Base-by-base conservation (phyloP, 2,888 invertebrate genomes). In the Caenorhabditis panamensis region DNA sequence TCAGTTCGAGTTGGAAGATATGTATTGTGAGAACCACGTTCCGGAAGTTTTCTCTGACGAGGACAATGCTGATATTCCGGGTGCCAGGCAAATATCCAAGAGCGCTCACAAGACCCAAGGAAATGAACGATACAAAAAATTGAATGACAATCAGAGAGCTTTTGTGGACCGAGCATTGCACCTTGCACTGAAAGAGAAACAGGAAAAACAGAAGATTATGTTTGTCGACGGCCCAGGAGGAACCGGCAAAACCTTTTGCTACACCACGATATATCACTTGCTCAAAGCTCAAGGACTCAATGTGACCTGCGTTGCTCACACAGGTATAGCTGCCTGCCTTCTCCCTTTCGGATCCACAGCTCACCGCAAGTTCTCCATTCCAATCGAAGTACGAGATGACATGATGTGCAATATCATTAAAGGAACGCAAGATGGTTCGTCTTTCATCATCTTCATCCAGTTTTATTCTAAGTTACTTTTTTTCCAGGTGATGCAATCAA, bases 201-300 rank as follows among this genome's bases (percentile, higher is more conserved):
- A n/a, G n/a, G n/a, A n/a, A n/a, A n/a, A n/a, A n/a, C n/a, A 28
- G 13, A 56, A 31, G 22, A 47, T 66, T n/a, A 16, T 79, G n/a
- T 75, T 64, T 26, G 24, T 79, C 2, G 75, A 63, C 36, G 79
- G 75, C 8, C 63, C 75, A 11, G 79, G 75, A 18, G 79, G 79
- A n/a, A 63, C 68, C 4, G 73, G 79, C 1, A 75, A 79, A n/a
- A 81, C 71, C 0, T 81, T 64, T 24, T 49, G 44, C 24, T 81
- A 81, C 58, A 49, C 66, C 16, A 44, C 64, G 3, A 26, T 79
- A 16, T 75, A 66, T 28, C 37, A 76, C 36, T 0, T 31, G 2
- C 66, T 81, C 20, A 44, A 20, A 1, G 59, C 18, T 1, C 8
- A 26, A n/a, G 56, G 62, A 9, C n/a, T 11, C 6, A 61, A 56